Evolutionary conservation across 2,888 invertebrate species (phyloP).

Genomic region (Emmelina monodactyla): DNA sequence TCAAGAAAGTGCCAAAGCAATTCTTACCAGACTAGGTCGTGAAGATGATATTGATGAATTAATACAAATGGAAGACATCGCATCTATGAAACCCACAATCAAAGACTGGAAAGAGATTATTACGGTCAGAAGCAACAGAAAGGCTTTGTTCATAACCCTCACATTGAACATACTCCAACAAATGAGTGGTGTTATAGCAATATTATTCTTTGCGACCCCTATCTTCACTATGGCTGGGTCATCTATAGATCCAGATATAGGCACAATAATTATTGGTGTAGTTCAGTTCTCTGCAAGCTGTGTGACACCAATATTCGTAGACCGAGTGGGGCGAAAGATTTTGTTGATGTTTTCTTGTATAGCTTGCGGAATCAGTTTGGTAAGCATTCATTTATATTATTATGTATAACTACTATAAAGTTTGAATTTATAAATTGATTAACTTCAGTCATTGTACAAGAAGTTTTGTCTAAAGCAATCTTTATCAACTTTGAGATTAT

Average conservation of each 20-base stretch:
- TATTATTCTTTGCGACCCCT: constrained; percentile 25
- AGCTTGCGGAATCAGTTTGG: constrained; percentile 27
- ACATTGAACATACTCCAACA: constrained; percentile 25
- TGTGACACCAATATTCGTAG: constrained; percentile 28
- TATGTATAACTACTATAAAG: no score
- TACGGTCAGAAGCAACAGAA: constrained; percentile 24
- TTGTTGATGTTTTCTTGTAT: constrained; percentile 28
- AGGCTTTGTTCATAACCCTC: constrained; percentile 25
- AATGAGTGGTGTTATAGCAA: constrained; percentile 26
- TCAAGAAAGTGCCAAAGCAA: constrained; percentile 20
- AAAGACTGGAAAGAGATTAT: constrained; percentile 25
- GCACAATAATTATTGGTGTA: constrained; percentile 29
- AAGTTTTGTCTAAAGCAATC: no score
- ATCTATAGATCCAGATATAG: constrained; percentile 24
- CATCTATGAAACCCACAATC: constrained; percentile 14
- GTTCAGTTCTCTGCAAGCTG: constrained; percentile 25
- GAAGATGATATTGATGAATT: constrained; percentile 23
- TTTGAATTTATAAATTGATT: no score
- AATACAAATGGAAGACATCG: constrained; percentile 16
- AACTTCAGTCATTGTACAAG: no score
- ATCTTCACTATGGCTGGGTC: constrained; percentile 31
- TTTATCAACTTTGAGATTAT: no score
- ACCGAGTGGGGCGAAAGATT: constrained; percentile 26
- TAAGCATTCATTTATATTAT: no score
- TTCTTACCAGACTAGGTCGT: constrained; percentile 25